Evolutionary conservation across 2,888 invertebrate species (phyloP), one percentile per base, ranked within the genome.

Genomic region (Dorcus parallelipipedus): DNA sequence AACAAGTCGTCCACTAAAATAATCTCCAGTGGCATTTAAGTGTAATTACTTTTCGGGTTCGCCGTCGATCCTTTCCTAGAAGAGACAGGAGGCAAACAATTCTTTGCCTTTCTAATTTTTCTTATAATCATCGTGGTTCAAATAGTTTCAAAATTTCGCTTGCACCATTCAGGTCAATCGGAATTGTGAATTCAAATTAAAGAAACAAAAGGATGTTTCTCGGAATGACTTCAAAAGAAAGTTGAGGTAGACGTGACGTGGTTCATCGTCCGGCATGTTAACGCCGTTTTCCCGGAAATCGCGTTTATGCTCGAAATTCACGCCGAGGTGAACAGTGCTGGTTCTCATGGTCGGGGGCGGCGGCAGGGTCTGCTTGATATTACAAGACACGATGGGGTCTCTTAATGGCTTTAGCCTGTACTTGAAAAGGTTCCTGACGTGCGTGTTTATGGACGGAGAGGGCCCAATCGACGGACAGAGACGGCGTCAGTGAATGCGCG

Each of bases 311-410:
- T 67, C 67, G 63, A 71, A 71, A 73, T 73, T 73, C 73, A 73
- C 71, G 74, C 69, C 65, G 43, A 41, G 42, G 67, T 33, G 26
- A 33, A 33, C 26, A 33, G 26, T 33, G 26, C 72, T 67, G 71
- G 73, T 73, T 73, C 73, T 72, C 72, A 71, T 72, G 71, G 71
- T 72, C 71, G 69, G 66, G 64, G 72, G 69, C 55, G 38, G 38
- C 38, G 38, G 55, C 38, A 38, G 69, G 68, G 69, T 66, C 67
- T 64, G 69, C 68, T 71, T 69, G 73, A 73, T 72, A 71, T 69
- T 73, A 72, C 72, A 72, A 70, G 71, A 67, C 70, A 64, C 71
- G 69, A 70, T 72, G 72, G 73, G 71, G 71, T 68, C 70, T 69
- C 69, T 71, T 74, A 74, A 74, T 74, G 74, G 60, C 55, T 58